Conservation (phyloP, 1,140 invertebrate genomes). For the Hypsibius dujardini region DNA sequence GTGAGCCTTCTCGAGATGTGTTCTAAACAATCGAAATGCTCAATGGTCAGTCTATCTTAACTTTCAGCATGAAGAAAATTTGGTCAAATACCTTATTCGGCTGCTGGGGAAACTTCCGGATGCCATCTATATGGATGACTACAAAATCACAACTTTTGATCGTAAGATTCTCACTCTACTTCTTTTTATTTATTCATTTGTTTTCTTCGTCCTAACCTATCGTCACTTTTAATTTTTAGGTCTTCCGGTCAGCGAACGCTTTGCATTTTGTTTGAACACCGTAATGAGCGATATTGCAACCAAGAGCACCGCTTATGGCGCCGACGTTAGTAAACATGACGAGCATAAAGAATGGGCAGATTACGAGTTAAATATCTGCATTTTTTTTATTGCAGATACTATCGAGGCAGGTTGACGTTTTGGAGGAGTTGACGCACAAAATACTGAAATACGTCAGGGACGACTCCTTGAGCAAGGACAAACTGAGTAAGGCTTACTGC, state of each 20-base stretch:
- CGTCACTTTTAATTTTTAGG: conserved; percentile 39
- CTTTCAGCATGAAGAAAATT: conserved; percentile 57
- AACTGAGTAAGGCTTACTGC: conserved; percentile 16
- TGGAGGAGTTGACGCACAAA: conserved; percentile 21
- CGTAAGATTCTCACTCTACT: conserved; percentile 3
- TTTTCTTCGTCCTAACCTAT: no score
- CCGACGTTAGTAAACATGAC: conserved; percentile 27
- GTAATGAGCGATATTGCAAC: conserved; percentile 66
- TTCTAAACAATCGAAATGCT: conserved; percentile 16
- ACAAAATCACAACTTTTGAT: conserved; percentile 10
- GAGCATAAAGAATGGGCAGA: conserved; percentile 7
- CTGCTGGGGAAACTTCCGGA: conserved; percentile 51
- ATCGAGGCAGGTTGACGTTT: conserved; percentile 13
- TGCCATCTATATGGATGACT: conserved; percentile 31
- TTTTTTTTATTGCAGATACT: conserved; percentile 14
- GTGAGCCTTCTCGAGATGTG: conserved; percentile 16
- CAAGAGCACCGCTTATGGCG: conserved; percentile 27
- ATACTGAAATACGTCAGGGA: conserved; percentile 41
- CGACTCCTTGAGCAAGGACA: conserved; percentile 44
- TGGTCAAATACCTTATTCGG: conserved; percentile 68
- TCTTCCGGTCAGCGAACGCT: conserved; percentile 71
- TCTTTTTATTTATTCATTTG: no score
- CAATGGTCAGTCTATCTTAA: conserved; percentile 31
- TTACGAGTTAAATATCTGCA: conserved; percentile 9
- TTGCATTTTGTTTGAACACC: conserved; percentile 81